Base-by-base conservation (phyloP, 1,140 invertebrate species). In the Phocides pigmalion region DNA sequence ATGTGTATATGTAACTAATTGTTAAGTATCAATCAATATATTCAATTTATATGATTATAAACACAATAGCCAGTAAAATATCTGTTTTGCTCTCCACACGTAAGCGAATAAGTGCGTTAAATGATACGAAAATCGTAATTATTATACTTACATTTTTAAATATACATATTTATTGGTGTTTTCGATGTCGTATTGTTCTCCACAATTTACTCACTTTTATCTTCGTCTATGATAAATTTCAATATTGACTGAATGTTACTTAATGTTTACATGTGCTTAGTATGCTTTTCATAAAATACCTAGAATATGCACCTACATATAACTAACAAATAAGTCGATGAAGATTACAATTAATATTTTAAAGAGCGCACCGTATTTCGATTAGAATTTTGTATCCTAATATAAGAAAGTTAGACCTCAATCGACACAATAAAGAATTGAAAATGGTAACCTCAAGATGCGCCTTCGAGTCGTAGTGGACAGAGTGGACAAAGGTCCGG, bases 201-300 rank as follows among this genome's bases (percentile, higher is more conserved):
- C 47, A 35, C 37, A 15, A 37, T 49, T 61, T 62, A 61, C 54
- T 59, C 41, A 28, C 25, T 28, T 62, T 20, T 32, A 16, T 59
- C 56, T 59, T 54, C 49, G 49, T 51, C 41, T 59, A 59, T 37
- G 42, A 37, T 68, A 71, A 46, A 66, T 65, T 64, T 68, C 41
- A 62, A 74, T 71, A 70, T 74, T 47, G 77, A 80, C 77, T 77
- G 77, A 75, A 67, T 70, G 72, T 73, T 66, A 70, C 41, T 35
- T 68, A 66, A 64, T 66, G 41, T 62, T 68, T 68, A 76, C 20
- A 65, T 64, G 67, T 65, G 70, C 64, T 72, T 70, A 72, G 66
- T n/a, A 64, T 59, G 64, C 59, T 72, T 66, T 62, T 66, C 54
- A 58, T 46, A 58, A 39, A 22, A 44, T 56, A 56, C 4, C 39